Evolutionary conservation across 2,888 invertebrate species (phyloP).

Genomic region (Syritta pipiens): DNA sequence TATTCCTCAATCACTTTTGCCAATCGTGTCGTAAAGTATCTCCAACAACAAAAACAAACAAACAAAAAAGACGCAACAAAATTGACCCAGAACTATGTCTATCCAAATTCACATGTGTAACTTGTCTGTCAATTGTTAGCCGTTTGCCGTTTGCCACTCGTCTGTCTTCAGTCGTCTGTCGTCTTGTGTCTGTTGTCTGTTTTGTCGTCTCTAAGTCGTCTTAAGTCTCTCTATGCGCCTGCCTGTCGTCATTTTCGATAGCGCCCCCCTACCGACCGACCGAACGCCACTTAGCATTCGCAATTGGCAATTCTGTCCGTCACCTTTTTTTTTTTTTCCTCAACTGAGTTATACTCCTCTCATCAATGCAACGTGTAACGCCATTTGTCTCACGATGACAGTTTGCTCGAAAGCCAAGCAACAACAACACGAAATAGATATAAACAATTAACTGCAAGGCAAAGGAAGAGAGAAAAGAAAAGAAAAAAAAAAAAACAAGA

Average conservation of each 20-base stretch:
- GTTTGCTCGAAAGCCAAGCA: slow-evolving; percentile 13
- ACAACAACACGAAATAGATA: slow-evolving; percentile 13
- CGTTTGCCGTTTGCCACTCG: slow-evolving; percentile 32
- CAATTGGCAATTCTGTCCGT: slow-evolving; percentile 65
- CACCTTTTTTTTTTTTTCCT: slow-evolving; percentile 43
- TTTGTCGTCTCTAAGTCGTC: too few species aligned
- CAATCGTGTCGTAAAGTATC: neutral
- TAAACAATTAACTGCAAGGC: slow-evolving; percentile 61
- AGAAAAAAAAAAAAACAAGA: slow-evolving; percentile 4
- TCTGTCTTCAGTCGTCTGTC: slow-evolving; percentile 9
- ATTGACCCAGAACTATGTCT: slow-evolving; percentile 53
- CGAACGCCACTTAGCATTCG: slow-evolving; percentile 33
- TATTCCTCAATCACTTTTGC: slow-evolving; percentile 21
- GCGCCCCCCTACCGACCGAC: too few species aligned
- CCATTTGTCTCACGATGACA: slow-evolving; percentile 66
- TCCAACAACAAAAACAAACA: slow-evolving; percentile 12
- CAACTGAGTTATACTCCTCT: slow-evolving; percentile 33
- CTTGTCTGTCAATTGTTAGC: slow-evolving; percentile 55
- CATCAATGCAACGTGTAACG: slow-evolving; percentile 65
- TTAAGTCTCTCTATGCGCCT: too few species aligned
- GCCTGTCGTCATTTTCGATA: slow-evolving; percentile 50
- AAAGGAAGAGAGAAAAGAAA: too few species aligned
- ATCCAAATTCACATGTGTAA: slow-evolving; percentile 52
- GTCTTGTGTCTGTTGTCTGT: slow-evolving; percentile 57
- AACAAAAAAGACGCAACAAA: neutral